Base-by-base conservation (phyloP, 2,888 invertebrate genomes). In the Priapulus caudatus region DNA sequence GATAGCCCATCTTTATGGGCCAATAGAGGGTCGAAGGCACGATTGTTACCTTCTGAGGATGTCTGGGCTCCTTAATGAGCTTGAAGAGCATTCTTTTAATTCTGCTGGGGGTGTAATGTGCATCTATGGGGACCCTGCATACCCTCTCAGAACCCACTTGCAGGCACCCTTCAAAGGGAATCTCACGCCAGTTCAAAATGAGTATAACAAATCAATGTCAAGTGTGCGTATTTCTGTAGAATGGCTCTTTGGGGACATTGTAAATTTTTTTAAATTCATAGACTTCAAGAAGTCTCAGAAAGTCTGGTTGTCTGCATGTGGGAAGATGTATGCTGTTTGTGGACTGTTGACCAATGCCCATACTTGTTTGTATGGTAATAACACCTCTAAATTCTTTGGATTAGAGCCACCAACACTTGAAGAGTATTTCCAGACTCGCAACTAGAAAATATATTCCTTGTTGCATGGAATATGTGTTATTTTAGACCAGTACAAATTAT, bases 201-300 rank as follows among this genome's bases (percentile, higher is more conserved):
- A 46, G 2, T 60, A 57, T 48, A 60, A 60, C 43, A 33, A 43
- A 19, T 23, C 1, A n/a, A 58, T 60, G 59, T 48, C 50, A n/a
- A 10, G 4, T 2, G 44, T 55, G 1, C 21, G 56, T 2, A 19
- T 51, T 10, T 10, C 21, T n/a, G 57, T 58, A 2, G 57, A 58
- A 43, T 57, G 54, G 56, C 20, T 20, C 3, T 57, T 57, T 55
- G 56, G 18, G 5, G 52, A 58, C 50, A 15, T 57, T 4, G 19
- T 52, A 5, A 3, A 43, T 10, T 19, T 16, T 1, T 59, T 51
- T 21, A 54, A 57, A 3, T 60, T 59, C 43, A 3, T 47, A 1
- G 56, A 60, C 23, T 60, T 52, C 43, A 52, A 49, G 23, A 58
- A 58, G 45, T 59, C 57, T 45, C 56, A 53, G 44, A 56, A 50